Evolutionary conservation across 37 sponge, comb jelly and placozoan genomes (phyloP).

Genomic region (Aplysina aerophoba): DNA sequence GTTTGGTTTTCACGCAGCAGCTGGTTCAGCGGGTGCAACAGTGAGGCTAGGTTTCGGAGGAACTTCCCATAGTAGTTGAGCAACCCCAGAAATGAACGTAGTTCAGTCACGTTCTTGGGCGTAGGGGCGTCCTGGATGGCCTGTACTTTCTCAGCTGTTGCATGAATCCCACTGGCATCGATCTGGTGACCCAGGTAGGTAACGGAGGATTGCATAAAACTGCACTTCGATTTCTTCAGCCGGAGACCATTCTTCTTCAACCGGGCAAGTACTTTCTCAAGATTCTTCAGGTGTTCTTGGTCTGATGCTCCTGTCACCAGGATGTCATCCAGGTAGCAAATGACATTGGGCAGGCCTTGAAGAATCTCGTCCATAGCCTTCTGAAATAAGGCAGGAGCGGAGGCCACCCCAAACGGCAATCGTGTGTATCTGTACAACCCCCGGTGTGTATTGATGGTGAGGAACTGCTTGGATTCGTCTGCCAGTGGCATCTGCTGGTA

Average conservation of each 20-base stretch:
- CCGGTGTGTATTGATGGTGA: constrained; percentile 6
- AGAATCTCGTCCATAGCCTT: constrained; percentile 17
- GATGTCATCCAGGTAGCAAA: constrained; percentile 34
- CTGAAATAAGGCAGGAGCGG: constrained; percentile 30
- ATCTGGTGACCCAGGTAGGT: background rate
- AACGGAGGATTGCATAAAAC: background rate
- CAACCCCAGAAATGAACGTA: constrained; percentile 25
- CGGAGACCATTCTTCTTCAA: background rate
- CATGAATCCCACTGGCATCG: constrained; percentile 1
- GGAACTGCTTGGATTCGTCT: background rate
- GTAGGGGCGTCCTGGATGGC: background rate
- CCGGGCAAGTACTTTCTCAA: background rate
- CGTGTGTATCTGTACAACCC: background rate
- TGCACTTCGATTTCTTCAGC: background rate
- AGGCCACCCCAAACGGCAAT: constrained; percentile 20
- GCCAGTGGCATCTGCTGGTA: background rate
- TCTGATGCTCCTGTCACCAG: background rate
- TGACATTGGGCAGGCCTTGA: background rate
- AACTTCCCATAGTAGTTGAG: constrained; percentile 20
- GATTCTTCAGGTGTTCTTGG: background rate
- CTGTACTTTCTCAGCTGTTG: background rate
- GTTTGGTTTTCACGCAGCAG: background rate
- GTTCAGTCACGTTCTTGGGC: constrained; percentile 5
- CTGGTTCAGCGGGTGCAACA: background rate
- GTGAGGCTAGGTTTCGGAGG: background rate